Conservation (phyloP, 2,113 vertebrate species). For the Chaetorhynchus papuensis region DNA sequence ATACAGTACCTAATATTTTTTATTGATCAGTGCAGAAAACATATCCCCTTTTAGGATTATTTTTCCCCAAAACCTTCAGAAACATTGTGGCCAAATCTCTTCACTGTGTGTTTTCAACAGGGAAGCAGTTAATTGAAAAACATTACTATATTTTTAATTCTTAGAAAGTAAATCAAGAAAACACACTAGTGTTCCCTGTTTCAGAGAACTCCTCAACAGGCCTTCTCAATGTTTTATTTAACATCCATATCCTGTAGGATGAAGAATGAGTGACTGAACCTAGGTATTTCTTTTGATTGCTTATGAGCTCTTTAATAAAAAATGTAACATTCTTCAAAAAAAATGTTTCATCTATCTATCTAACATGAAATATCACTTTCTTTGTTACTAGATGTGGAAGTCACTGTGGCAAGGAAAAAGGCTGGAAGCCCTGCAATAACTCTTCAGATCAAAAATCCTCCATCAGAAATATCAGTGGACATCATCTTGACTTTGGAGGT, state of each 20-base stretch:
- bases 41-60: background rate
- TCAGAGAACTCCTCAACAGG: background rate
- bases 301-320: background rate
- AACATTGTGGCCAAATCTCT: background rate
- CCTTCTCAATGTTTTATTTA: background rate
- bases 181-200: background rate
- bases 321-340: background rate
- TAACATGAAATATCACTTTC: background rate
- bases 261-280: background rate
- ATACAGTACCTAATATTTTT: background rate
- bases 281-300: background rate
- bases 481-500: conserved; percentile 78
- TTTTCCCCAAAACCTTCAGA: background rate
- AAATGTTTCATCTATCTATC: background rate
- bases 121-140: background rate
- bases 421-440: conserved; percentile 83
- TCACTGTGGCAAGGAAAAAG: conserved; percentile 68
- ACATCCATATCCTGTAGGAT: background rate
- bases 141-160: background rate
- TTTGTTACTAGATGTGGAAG: conserved; percentile 41
- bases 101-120: background rate
- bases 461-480: conserved; percentile 78
- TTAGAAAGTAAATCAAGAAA: background rate
- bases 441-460: conserved; percentile 49
- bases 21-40: background rate